A percentile compares a stretch with the other conserved stretches of the same genome.
Conservation (phyloP, 1,140 invertebrate species). For the Brachionus plicatilis region DNA sequence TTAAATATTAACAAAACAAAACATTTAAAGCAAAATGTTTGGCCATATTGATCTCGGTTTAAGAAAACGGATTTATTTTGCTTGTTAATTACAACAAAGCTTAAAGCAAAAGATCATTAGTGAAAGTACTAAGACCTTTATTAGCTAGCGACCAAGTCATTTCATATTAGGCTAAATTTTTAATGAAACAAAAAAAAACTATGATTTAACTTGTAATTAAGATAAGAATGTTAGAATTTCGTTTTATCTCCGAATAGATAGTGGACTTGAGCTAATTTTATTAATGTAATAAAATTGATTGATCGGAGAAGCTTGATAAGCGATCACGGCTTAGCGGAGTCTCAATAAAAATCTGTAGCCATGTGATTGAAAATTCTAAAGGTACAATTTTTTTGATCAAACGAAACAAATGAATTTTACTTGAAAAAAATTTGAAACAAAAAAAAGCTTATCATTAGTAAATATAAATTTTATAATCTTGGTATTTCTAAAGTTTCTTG, state of each 20-base stretch:
- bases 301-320: background rate
- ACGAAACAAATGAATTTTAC: background rate
- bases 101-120: slow-evolving; percentile 28
- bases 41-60: background rate
- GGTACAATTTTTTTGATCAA: background rate
- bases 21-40: slow-evolving; percentile 2
- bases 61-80: slow-evolving; percentile 18
- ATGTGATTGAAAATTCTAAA: background rate
- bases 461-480: background rate
- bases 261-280: background rate
- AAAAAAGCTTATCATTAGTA: slow-evolving; percentile 3
- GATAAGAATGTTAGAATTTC: background rate
- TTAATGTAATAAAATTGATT: slow-evolving; percentile 20
- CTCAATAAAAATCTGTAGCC: background rate
- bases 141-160: background rate
- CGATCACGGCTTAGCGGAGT: background rate
- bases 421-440: background rate
- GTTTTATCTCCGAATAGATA: slow-evolving; percentile 3
- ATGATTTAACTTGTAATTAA: slow-evolving; percentile 35
- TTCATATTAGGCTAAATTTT: slow-evolving; percentile 6
- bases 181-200: slow-evolving; percentile 6
- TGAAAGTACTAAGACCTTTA: background rate
- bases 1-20: slow-evolving; percentile 3
- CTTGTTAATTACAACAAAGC: slow-evolving; percentile 14
- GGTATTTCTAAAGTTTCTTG: background rate